phyloP scores from a whole-genome alignment of 2,113 vertebrate species.

The Nothoprocta perdicaria region DNA sequence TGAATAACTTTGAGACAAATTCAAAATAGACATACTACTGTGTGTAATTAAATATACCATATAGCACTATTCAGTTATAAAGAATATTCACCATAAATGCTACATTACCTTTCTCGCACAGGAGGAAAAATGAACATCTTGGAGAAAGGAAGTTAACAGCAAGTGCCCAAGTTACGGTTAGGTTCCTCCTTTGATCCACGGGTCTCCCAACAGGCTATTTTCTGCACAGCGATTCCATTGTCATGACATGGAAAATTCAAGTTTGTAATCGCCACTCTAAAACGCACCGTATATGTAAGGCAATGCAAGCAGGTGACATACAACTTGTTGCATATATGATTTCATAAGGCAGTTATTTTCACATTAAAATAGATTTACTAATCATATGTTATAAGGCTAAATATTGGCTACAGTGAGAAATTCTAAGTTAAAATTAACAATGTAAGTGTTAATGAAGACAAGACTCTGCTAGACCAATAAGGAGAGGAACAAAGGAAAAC shows the following conservation, averaged over 20 bases:
- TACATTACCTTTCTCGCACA: neutral
- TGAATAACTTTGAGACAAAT: neutral
- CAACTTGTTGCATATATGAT: neutral
- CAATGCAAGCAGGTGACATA: neutral
- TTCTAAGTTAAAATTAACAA: neutral
- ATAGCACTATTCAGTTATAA: no score
- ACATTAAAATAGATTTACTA: neutral
- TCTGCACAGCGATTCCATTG: neutral
- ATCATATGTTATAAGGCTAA: neutral
- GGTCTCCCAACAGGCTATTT: neutral
- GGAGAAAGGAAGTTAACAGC: neutral
- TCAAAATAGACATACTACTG: neutral
- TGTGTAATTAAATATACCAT: fast-evolving
- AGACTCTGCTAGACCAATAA: neutral
- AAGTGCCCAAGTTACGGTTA: neutral
- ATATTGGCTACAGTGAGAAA: neutral
- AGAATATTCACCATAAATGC: fast-evolving
- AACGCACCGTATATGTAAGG: neutral
- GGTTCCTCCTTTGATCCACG: neutral
- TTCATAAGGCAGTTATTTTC: neutral
- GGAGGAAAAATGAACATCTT: neutral
- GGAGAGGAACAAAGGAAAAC: neutral
- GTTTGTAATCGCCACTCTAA: neutral
- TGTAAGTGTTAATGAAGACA: neutral
- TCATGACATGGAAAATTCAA: neutral